Conservation (phyloP, 2,113 vertebrate genomes). For the Cricetomys ansorgei region DNA sequence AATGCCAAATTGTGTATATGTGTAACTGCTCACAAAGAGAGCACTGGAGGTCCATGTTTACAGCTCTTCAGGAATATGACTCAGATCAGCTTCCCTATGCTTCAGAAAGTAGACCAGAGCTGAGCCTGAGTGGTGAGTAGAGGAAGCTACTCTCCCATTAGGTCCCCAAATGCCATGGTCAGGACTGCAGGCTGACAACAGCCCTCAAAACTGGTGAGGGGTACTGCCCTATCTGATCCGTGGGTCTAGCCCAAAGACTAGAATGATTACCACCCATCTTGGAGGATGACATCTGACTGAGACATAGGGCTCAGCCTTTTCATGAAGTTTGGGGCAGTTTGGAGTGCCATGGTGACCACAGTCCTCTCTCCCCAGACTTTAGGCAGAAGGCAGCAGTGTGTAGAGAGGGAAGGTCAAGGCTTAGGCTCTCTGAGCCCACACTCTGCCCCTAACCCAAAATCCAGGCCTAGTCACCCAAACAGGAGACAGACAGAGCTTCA, state of each 20-base stretch:
- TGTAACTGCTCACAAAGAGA: background rate
- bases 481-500: conserved; percentile 72
- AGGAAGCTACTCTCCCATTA: background rate
- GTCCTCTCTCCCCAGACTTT: background rate
- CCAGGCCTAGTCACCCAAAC: conserved; percentile 48
- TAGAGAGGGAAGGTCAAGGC: background rate
- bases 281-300: background rate
- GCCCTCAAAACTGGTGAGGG: background rate
- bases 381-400: background rate
- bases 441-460: background rate
- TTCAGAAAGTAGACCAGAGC: background rate
- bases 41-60: background rate
- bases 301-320: background rate
- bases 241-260: too few relatives aligned
- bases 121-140: background rate
- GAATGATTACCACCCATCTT: background rate
- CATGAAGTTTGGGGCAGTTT: background rate
- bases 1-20: background rate
- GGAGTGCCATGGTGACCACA: background rate
- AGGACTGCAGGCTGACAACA: background rate
- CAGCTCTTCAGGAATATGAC: background rate
- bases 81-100: background rate
- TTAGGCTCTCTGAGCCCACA: background rate
- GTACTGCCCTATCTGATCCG: background rate
- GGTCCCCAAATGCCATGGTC: background rate